Percentiles rank a stretch among this genome's conserved stretches.
These are phyloP conservation scores for Stegastes partitus DNA, from an alignment of 2,113 vertebrate species.

Conservation along the genomic window DNA sequence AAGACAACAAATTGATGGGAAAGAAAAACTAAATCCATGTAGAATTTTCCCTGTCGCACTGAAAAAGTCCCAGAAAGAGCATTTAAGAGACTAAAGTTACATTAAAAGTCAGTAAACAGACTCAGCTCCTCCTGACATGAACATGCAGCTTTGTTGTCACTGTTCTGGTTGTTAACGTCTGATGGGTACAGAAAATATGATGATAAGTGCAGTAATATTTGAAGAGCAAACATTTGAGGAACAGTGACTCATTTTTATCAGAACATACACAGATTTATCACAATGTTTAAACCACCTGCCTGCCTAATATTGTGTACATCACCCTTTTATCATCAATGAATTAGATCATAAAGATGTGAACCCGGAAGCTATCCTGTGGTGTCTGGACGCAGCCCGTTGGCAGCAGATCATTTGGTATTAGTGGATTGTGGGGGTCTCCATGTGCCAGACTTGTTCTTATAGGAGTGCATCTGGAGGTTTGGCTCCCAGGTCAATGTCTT, in stretches of 20 bases:
- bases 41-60: background rate
- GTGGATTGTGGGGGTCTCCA: no score
- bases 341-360: no score
- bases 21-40: background rate
- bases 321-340: no score
- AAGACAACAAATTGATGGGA: background rate
- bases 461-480: no score
- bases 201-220: background rate
- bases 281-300: no score
- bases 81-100: background rate
- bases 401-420: no score
- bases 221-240: background rate
- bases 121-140: background rate
- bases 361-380: no score
- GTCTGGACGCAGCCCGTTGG: no score
- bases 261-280: background rate
- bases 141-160: background rate
- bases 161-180: background rate
- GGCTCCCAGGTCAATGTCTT: no score
- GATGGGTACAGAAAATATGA: no score
- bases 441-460: no score
- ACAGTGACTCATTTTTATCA: background rate
- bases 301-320: no score
- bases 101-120: conserved; percentile 13
- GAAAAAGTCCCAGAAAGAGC: conserved; percentile 14